Evolutionary conservation across 2,888 invertebrate genomes (phyloP).

Genomic region (Campoplex capitator): DNA sequence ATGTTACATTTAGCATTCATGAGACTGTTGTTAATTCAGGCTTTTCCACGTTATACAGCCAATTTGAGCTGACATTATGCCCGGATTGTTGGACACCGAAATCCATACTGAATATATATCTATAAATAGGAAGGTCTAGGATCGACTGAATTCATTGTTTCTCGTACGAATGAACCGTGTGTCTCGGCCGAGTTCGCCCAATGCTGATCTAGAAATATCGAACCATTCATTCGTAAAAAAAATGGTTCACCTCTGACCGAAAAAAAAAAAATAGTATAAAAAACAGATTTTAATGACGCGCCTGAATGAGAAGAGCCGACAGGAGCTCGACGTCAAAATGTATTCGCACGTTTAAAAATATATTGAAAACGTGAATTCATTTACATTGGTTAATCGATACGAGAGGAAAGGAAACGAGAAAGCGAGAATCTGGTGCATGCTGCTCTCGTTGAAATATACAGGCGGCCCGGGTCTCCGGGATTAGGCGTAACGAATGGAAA

Average conservation of each 20-base stretch:
- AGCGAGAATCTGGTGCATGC: constrained; percentile 3
- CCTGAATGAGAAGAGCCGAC: no score
- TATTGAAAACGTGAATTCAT: neutral
- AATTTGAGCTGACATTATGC: constrained; percentile 37
- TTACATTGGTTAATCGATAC: constrained; percentile 23
- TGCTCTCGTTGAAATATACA: constrained; percentile 26
- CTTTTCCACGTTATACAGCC: constrained; percentile 8
- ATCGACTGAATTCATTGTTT: neutral
- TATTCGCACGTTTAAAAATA: neutral
- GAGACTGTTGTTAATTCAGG: constrained; percentile 44
- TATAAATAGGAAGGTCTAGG: neutral
- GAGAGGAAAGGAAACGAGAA: constrained; percentile 17
- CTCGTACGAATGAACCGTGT: neutral
- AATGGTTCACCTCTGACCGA: neutral
- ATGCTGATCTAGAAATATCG: neutral
- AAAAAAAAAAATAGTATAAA: neutral
- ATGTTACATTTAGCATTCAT: constrained; percentile 39
- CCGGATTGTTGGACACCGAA: neutral
- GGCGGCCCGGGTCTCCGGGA: constrained; percentile 24
- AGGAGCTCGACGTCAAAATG: neutral
- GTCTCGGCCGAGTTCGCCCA: neutral
- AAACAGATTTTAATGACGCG: neutral
- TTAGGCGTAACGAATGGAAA: constrained; percentile 64
- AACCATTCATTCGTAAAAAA: neutral
- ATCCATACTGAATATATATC: constrained; percentile 12